Percentiles rank a stretch among this genome's conserved stretches.
phyloP scores from a whole-genome alignment of 2,888 invertebrate species.

The Chorisops tibialis region DNA sequence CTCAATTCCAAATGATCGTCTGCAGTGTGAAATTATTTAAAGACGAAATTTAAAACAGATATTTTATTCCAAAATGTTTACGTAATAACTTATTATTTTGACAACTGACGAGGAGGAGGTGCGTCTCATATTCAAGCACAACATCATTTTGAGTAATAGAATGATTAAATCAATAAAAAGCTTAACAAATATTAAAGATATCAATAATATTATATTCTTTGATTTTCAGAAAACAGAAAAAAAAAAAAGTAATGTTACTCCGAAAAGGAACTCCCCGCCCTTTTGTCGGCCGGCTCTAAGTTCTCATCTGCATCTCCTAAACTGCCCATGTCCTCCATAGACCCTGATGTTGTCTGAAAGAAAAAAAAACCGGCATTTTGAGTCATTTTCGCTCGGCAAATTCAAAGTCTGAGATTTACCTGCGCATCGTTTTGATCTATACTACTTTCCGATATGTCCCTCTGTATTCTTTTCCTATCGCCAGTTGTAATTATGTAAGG shows the following conservation, averaged over 20 bases:
- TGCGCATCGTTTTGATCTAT: constrained; percentile 36
- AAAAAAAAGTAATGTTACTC: constrained; percentile 16
- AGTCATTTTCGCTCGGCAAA: too few relatives aligned
- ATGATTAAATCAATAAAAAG: constrained; percentile 4
- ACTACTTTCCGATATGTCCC: constrained; percentile 28
- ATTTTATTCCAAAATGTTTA: constrained; percentile 1
- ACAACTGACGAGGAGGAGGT: constrained; percentile 21
- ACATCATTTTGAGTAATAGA: neutral
- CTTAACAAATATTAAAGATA: constrained; percentile 22
- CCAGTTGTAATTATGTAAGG: neutral
- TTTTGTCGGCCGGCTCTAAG: constrained; percentile 31
- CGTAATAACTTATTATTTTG: constrained; percentile 2
- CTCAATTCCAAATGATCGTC: too few relatives aligned
- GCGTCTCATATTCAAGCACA: neutral
- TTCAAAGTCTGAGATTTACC: constrained; percentile 27
- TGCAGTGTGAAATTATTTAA: too few relatives aligned
- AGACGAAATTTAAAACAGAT: neutral
- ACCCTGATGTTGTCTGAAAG: constrained; percentile 25
- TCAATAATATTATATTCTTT: constrained; percentile 19
- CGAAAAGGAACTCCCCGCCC: constrained; percentile 29
- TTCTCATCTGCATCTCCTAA: constrained; percentile 32
- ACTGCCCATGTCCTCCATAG: constrained; percentile 29
- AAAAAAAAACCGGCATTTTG: neutral
- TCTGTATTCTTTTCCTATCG: constrained; percentile 16
- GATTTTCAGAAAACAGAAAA: constrained; percentile 15